Evolutionary conservation across 2,113 vertebrate genomes (phyloP).

Genomic region (Prunella himalayana): DNA sequence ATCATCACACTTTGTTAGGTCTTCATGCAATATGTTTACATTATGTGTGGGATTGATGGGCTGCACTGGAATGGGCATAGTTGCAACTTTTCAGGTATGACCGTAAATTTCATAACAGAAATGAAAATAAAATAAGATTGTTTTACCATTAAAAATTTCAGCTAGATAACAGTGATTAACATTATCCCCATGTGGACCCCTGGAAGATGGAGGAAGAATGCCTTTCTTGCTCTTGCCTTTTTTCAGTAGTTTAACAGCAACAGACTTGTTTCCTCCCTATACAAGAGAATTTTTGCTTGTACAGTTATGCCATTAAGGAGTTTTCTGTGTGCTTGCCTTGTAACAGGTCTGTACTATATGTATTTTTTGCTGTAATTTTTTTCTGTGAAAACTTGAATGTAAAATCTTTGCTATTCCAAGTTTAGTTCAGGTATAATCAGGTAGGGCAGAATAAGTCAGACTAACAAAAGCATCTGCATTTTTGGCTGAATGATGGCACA

Average conservation of each 20-base stretch:
- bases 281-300: background rate
- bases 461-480: background rate
- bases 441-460: background rate
- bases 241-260: background rate
- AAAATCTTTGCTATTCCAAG: background rate
- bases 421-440: background rate
- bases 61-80: slow-evolving; percentile 87
- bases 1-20: background rate
- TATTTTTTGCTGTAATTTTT: background rate
- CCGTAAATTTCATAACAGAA: background rate
- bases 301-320: background rate
- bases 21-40: slow-evolving; percentile 71
- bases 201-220: background rate
- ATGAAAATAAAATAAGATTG: background rate
- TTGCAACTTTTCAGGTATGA: slow-evolving; percentile 92
- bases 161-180: background rate
- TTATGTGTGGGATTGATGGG: slow-evolving; percentile 77
- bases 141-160: background rate
- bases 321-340: background rate
- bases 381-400: background rate
- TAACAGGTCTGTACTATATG: background rate
- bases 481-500: background rate
- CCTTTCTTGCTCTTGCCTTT: background rate
- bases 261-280: background rate
- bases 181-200: background rate